A percentile compares a stretch with the other conserved stretches of the same genome.
phyloP scores from a whole-genome alignment of 2,888 invertebrate species.

The Drosophila antonietae region DNA sequence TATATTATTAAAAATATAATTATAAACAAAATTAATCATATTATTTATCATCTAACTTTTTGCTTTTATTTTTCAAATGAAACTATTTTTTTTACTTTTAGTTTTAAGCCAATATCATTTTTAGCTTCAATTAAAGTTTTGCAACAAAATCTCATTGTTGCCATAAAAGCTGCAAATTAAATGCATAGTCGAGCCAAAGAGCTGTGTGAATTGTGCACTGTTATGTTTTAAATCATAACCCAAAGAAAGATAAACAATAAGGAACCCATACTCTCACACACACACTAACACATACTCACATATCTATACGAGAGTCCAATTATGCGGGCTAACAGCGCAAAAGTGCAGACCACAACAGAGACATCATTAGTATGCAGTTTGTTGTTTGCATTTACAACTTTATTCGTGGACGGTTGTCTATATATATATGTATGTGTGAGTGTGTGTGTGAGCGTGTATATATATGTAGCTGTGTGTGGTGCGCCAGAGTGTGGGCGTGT shows the following conservation, averaged over 20 bases:
- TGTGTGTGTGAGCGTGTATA: background rate
- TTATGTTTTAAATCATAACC: slow-evolving; percentile 34
- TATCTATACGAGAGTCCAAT: slow-evolving; percentile 34
- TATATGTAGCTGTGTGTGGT: background rate
- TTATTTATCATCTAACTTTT: too few relatives aligned
- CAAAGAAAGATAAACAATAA: slow-evolving; percentile 41
- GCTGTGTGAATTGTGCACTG: background rate
- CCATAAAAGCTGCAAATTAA: slow-evolving; percentile 16
- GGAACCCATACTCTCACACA: background rate
- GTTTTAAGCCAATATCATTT: background rate
- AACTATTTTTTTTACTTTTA: background rate
- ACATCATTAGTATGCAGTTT: slow-evolving; percentile 65
- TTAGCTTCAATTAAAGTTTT: background rate
- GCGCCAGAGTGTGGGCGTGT: slow-evolving; percentile 15
- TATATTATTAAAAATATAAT: too few relatives aligned
- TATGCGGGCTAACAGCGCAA: slow-evolving; percentile 50
- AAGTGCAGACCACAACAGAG: slow-evolving; percentile 58
- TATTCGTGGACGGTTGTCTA: slow-evolving; percentile 9
- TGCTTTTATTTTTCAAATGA: too few relatives aligned
- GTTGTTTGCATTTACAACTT: slow-evolving; percentile 48
- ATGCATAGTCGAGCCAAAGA: slow-evolving; percentile 9
- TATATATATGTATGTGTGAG: background rate
- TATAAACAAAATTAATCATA: too few relatives aligned
- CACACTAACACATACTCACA: background rate
- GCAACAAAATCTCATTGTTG: slow-evolving; percentile 8